Evolutionary conservation across 2,888 invertebrate species (phyloP).

Genomic region (Tupiocoris notatus): DNA sequence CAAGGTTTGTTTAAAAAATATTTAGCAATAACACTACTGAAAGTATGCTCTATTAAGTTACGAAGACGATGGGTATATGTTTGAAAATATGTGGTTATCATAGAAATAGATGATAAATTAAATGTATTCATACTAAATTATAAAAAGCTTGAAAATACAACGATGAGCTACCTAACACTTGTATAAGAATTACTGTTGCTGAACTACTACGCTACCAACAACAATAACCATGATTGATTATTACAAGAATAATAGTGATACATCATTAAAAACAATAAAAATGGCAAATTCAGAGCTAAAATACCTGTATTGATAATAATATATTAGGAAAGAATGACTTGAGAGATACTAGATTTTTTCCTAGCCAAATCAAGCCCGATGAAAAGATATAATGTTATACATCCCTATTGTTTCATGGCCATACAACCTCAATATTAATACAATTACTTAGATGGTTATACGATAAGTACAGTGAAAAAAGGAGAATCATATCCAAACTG

Average conservation of each 20-base stretch:
- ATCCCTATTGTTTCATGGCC: conserved; percentile 43
- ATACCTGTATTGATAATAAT: conserved; percentile 40
- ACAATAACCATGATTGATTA: conserved; percentile 47
- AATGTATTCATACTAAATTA: conserved; percentile 44
- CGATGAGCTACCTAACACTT: conserved; percentile 49
- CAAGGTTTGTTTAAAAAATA: background rate
- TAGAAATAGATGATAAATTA: conserved; percentile 37
- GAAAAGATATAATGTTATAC: conserved; percentile 37
- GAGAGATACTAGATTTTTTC: conserved; percentile 30
- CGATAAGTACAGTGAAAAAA: conserved; percentile 27
- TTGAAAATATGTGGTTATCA: conserved; percentile 40
- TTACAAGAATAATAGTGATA: conserved; percentile 46
- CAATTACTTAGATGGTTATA: conserved; percentile 26
- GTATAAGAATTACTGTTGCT: conserved; percentile 47
- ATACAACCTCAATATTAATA: conserved; percentile 44
- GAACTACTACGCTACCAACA: conserved; percentile 48
- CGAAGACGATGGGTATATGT: background rate
- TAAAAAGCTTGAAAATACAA: conserved; percentile 48
- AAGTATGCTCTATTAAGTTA: background rate
- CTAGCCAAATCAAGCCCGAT: conserved; percentile 33
- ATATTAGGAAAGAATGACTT: conserved; percentile 37
- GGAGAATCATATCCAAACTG: conserved; percentile 10
- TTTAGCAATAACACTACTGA: background rate
- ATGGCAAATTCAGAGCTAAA: conserved; percentile 44
- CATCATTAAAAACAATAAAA: conserved; percentile 45